These are phyloP conservation scores for Synchiropus splendidus DNA, from an alignment of 2,113 vertebrate genomes.

Conservation along the genomic window DNA sequence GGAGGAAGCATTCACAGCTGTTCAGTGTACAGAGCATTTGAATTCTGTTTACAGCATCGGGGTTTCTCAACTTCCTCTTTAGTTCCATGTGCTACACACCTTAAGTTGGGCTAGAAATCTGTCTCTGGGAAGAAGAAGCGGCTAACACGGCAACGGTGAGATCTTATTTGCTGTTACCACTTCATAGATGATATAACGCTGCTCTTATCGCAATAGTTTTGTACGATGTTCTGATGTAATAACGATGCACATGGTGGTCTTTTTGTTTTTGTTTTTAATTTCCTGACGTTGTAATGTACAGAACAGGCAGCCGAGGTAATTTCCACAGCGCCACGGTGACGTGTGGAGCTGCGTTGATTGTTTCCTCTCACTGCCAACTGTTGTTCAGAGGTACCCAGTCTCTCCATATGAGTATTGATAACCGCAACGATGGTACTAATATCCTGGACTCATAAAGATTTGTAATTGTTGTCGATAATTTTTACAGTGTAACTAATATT, in stretches of 20 bases:
- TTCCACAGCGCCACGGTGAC: too few relatives aligned
- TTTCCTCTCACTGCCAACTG: conserved; percentile 64
- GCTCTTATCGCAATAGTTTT: conserved; percentile 67
- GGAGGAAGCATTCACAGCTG: conserved; percentile 19
- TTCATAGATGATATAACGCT: conserved; percentile 58
- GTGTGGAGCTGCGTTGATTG: conserved; percentile 48
- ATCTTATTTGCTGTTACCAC: conserved; percentile 46
- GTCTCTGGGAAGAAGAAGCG: conserved; percentile 18
- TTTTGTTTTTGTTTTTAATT: conserved; percentile 22
- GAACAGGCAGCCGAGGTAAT: conserved; percentile 37
- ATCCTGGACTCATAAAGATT: conserved; percentile 70
- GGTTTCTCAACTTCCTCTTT: conserved; percentile 31
- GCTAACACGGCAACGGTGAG: conserved; percentile 8
- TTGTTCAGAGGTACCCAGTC: conserved; percentile 56
- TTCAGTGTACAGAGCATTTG: conserved; percentile 35
- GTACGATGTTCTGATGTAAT: conserved; percentile 58
- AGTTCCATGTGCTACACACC: conserved; percentile 26
- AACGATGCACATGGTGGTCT: conserved; percentile 48
- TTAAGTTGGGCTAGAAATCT: not conserved
- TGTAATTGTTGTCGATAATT: conserved; percentile 75
- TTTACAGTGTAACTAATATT: conserved; percentile 75
- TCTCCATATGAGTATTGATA: conserved; percentile 67
- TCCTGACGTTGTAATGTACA: conserved; percentile 61
- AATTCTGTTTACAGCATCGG: conserved; percentile 34
- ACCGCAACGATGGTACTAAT: conserved; percentile 69